phyloP scores from a whole-genome alignment of 2,797 vertebrate species.

The Sternotherus odoratus region DNA sequence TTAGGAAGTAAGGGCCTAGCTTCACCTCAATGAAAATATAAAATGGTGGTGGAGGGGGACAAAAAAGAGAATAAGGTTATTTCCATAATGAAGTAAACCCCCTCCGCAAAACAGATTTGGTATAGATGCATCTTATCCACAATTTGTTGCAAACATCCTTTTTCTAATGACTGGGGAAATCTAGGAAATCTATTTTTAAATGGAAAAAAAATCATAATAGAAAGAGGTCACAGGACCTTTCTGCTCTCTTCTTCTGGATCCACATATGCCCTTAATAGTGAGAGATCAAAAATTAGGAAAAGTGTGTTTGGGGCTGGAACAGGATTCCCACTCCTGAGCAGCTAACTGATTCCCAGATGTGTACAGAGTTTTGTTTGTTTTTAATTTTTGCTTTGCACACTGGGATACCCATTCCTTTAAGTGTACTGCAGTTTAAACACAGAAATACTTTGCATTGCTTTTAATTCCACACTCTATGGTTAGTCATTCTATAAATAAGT shows the following conservation, averaged over 20 bases:
- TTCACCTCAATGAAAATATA: background rate
- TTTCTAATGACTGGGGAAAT: background rate
- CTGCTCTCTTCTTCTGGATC: background rate
- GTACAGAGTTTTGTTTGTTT: background rate
- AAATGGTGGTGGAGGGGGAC: background rate
- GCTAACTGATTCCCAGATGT: background rate
- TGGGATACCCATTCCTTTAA: background rate
- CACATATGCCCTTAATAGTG: background rate
- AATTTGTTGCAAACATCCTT: background rate
- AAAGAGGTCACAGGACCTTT: background rate
- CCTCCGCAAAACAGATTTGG: background rate
- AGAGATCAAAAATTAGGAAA: background rate
- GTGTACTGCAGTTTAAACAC: background rate
- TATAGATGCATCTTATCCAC: rapidly evolving
- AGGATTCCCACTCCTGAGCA: background rate
- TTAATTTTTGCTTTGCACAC: background rate
- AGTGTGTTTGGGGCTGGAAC: background rate
- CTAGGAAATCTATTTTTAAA: background rate
- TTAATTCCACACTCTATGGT: conserved; percentile 6
- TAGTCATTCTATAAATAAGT: background rate
- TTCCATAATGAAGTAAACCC: rapidly evolving
- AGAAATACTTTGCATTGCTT: conserved; percentile 10
- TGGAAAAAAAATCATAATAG: background rate
- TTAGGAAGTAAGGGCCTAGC: background rate
- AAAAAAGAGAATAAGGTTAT: background rate